A percentile compares a stretch with the other conserved stretches of the same genome.
These are phyloP conservation scores for Alaudala cheleensis DNA, from an alignment of 2,113 vertebrate genomes.

Conservation along the genomic window DNA sequence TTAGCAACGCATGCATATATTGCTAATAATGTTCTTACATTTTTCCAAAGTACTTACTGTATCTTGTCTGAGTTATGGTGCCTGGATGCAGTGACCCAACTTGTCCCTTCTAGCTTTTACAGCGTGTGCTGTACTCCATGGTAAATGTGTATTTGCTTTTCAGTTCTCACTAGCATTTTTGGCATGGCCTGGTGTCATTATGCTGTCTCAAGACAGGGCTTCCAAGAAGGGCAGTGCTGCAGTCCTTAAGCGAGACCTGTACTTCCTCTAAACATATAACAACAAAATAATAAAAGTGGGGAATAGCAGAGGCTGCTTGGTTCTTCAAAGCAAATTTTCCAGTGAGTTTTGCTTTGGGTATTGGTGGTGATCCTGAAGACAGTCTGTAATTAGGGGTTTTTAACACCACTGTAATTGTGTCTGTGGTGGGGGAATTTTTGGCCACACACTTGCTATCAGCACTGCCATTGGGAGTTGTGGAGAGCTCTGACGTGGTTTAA, in stretches of 20 bases:
- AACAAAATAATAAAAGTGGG: not conserved
- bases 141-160: not conserved
- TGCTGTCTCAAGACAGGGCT: not conserved
- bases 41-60: not conserved
- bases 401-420: not conserved
- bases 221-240: not conserved
- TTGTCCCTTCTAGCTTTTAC: not conserved
- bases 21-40: not conserved
- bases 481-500: not conserved
- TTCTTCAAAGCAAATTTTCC: not conserved
- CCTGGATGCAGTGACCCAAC: not conserved
- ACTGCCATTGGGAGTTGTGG: not conserved
- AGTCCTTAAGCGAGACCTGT: not conserved
- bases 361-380: not conserved
- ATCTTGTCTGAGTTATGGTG: not conserved
- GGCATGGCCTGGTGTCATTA: rapidly evolving
- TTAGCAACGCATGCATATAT: not conserved
- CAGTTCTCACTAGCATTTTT: not conserved
- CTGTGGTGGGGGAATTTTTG: rapidly evolving
- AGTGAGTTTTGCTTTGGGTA: not conserved
- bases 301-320: not conserved
- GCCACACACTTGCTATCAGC: rapidly evolving
- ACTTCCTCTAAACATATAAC: not conserved
- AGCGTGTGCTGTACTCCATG: not conserved
- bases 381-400: not conserved